Evolutionary conservation across 2,113 vertebrate species (phyloP), one percentile per base, ranked within the genome.

Genomic region (Epinephelus lanceolatus): DNA sequence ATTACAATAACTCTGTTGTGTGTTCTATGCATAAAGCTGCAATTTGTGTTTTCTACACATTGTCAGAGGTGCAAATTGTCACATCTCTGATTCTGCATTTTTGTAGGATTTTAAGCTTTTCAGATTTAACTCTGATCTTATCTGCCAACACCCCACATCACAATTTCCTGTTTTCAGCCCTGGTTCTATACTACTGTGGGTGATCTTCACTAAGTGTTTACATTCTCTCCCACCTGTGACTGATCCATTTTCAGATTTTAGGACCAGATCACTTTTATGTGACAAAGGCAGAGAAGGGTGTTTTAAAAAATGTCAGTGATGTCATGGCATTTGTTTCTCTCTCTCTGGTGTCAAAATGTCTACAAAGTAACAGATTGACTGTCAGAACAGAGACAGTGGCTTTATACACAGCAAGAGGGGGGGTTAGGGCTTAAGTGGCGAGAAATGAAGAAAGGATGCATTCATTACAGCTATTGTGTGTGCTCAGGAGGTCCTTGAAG

Each of bases 191-290:
- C 33, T 47, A 2, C 53, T 15, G 63, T 13, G 30, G 76, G 56
- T 21, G 13, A 61, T 7, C 70, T 13, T 60, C 57, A 47, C 60
- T 19, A 11, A n/a, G 19, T 3, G 18, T 25, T 51, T 57, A 9
- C 25, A 60, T 37, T 47, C 55, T 23, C 9, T 42, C 51, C 30
- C 66, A 65, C 57, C 53, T 59, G 59, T 70, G 66, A 76, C 45
- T 60, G 78, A 66, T 85, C 73, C 67, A 37, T 67, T 61, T 76
- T 77, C 61, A 81, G 67, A 66, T 66, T 57, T 40, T 18, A 7
- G 15, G 9, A 80, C 15, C 23, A 15, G 49, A 47, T 27, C 49
- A 47, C 71, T 78, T 73, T 75, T 65, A 71, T 71, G 57, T 71
- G 65, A 51, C 23, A 68, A 19, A 49, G 25, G 23, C 9, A 68